Conservation (phyloP, 2,888 invertebrate genomes). For the Philaethria dido region DNA sequence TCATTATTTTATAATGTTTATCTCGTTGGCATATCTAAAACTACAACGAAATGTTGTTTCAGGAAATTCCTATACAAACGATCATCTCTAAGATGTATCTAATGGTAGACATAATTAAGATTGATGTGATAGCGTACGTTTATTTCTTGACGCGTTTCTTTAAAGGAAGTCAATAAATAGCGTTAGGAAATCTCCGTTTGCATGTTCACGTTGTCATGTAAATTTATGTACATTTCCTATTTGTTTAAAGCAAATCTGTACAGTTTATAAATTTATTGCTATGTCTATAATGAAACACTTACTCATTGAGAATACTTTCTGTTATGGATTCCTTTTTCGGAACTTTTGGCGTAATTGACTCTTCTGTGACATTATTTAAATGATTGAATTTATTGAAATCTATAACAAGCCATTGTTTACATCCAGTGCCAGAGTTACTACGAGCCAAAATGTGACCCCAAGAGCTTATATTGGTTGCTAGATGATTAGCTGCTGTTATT, state of each 20-base stretch:
- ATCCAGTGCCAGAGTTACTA: constrained; percentile 91
- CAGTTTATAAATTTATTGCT: background rate
- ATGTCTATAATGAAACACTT: constrained; percentile 43
- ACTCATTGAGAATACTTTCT: constrained; percentile 67
- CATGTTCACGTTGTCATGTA: background rate
- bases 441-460: constrained; percentile 89
- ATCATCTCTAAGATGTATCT: background rate
- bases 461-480: constrained; percentile 87
- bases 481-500: constrained; percentile 91
- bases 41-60: background rate
- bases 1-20: background rate
- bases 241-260: background rate
- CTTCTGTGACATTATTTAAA: constrained; percentile 50
- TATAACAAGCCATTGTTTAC: constrained; percentile 94
- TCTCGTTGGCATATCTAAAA: background rate
- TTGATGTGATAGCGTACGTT: constrained; percentile 28
- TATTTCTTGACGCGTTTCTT: constrained; percentile 7
- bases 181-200: constrained; percentile 30
- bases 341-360: constrained; percentile 35
- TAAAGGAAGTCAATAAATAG: constrained; percentile 15
- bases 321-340: constrained; percentile 59
- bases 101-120: constrained; percentile 35
- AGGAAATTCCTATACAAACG: background rate
- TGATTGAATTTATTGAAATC: constrained; percentile 86
- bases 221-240: constrained; percentile 5